These are phyloP conservation scores for Vanessa atalanta DNA, from an alignment of 1,140 invertebrate species.

Conservation along the genomic window DNA sequence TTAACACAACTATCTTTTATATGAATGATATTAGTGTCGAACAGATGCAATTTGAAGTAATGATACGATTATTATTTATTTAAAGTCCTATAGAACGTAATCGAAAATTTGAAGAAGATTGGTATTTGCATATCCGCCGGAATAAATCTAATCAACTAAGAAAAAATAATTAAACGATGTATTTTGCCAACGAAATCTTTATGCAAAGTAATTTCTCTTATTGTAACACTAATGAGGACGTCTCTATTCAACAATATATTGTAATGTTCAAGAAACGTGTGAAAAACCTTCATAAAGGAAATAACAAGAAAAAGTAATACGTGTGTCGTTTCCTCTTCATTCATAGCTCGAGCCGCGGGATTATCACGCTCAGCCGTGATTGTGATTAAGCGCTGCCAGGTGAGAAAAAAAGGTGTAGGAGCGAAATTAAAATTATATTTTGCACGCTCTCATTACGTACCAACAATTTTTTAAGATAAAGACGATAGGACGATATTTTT, in stretches of 20 bases:
- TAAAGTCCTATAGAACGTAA: no score
- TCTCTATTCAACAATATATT: slow-evolving; percentile 17
- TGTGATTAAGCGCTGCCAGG: slow-evolving; percentile 65
- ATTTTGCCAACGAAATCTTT: background rate
- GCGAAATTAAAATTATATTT: slow-evolving; percentile 73
- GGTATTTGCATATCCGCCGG: no score
- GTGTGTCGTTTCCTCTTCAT: slow-evolving; percentile 42
- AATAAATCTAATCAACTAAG: no score
- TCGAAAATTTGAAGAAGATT: no score
- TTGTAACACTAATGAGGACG: slow-evolving; percentile 16
- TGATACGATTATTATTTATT: no score
- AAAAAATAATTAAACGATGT: no score
- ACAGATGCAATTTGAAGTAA: no score
- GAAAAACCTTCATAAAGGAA: slow-evolving; percentile 50
- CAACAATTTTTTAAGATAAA: slow-evolving; percentile 21
- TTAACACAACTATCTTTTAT: background rate
- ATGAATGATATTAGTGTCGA: background rate
- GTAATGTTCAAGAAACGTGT: slow-evolving; percentile 40
- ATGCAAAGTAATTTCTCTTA: background rate
- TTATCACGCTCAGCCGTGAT: slow-evolving; percentile 55
- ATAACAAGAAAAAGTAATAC: slow-evolving; percentile 46
- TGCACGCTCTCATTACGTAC: slow-evolving; percentile 49
- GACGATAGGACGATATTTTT: background rate
- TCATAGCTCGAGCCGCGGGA: slow-evolving; percentile 36
- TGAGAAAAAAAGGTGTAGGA: slow-evolving; percentile 54